Evolutionary conservation across 2,797 vertebrate species (phyloP).

Genomic region (Sphenopsis melanotis): DNA sequence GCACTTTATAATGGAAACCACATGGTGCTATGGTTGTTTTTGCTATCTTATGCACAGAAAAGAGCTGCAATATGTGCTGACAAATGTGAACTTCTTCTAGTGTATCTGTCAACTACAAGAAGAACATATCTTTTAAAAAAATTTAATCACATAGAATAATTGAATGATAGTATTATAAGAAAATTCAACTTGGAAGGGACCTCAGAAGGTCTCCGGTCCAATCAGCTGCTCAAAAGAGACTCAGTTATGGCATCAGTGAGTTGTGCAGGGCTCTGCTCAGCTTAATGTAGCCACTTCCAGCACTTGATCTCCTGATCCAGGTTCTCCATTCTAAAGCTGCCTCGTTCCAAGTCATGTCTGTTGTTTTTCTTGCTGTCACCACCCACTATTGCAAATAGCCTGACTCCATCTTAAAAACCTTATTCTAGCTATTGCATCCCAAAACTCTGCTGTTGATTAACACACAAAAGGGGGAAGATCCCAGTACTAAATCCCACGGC

Average conservation of each 20-base stretch:
- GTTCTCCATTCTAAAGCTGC: not conserved
- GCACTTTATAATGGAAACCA: constrained; percentile 1
- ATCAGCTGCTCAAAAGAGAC: not conserved
- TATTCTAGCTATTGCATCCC: not conserved
- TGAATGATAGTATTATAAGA: not conserved
- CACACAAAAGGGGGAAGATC: not conserved
- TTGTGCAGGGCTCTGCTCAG: not conserved
- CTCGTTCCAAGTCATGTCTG: not conserved
- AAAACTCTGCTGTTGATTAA: not conserved
- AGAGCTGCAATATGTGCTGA: not conserved
- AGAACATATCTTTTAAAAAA: not conserved
- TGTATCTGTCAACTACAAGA: not conserved
- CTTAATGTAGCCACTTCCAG: not conserved
- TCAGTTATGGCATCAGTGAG: not conserved
- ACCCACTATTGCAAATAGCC: not conserved
- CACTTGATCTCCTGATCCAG: not conserved
- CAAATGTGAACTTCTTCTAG: not conserved
- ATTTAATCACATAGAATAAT: not conserved
- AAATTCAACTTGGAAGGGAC: not conserved
- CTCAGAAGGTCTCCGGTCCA: not conserved
- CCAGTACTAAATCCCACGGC: not conserved
- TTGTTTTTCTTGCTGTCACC: not conserved
- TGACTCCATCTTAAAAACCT: not conserved
- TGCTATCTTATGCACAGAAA: not conserved
- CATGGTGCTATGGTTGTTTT: not conserved